Evolutionary conservation across 1,140 invertebrate species (phyloP).

Genomic region (Pseudomyrmex gracilis): DNA sequence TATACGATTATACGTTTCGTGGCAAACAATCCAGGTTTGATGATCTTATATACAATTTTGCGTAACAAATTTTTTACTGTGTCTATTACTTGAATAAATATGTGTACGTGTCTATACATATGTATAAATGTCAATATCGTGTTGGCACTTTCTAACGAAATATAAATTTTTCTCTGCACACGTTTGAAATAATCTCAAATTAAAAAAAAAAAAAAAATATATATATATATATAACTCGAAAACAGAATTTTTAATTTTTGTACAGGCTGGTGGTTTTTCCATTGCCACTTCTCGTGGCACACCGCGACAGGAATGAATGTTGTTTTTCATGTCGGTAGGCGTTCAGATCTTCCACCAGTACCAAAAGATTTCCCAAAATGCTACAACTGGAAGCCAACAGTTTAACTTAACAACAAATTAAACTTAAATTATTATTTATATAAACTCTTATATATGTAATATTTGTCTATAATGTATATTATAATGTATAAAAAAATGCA

Average conservation of each 20-base stretch:
- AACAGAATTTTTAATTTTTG: background rate
- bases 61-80: background rate
- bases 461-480: too few relatives aligned
- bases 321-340: slow-evolving; percentile 83
- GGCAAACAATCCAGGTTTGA: slow-evolving; percentile 36
- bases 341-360: slow-evolving; percentile 76
- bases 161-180: background rate
- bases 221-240: too few relatives aligned
- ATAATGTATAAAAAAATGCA: too few relatives aligned
- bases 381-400: slow-evolving; percentile 8
- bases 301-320: slow-evolving; percentile 84
- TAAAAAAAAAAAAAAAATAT: background rate
- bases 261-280: slow-evolving; percentile 84
- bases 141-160: too few relatives aligned
- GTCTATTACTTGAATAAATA: background rate
- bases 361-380: slow-evolving; percentile 83
- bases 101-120: too few relatives aligned
- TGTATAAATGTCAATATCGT: too few relatives aligned
- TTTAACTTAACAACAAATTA: background rate
- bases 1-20: slow-evolving; percentile 26
- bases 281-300: slow-evolving; percentile 86
- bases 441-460: too few relatives aligned
- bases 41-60: background rate
- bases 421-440: too few relatives aligned
- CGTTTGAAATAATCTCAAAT: background rate